Evolutionary conservation across 30 jellyfish, hydroid and myxozoan genomes (phyloP).

Genomic region (Aurelia coerulea): DNA sequence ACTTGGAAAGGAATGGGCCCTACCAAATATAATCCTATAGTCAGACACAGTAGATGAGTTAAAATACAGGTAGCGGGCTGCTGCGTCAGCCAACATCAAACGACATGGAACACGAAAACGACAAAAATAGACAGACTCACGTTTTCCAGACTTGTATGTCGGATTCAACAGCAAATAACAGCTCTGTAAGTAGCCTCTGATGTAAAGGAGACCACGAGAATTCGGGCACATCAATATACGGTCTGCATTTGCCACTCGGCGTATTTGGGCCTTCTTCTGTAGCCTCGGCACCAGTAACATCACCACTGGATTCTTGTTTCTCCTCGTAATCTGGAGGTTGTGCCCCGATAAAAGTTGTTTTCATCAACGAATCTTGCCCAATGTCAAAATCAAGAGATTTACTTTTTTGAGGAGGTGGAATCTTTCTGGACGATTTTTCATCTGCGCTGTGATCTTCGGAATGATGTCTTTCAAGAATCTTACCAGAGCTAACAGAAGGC

Average conservation of each 20-base stretch:
- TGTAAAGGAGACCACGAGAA: slow-evolving; percentile 93
- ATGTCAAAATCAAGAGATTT: slow-evolving; percentile 50
- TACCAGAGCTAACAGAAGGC: background rate
- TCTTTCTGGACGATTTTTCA: background rate
- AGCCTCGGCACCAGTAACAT: background rate
- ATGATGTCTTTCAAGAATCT: slow-evolving; percentile 14
- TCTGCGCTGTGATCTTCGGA: slow-evolving; percentile 38
- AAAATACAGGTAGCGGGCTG: too few relatives aligned
- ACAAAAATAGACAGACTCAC: slow-evolving; percentile 44
- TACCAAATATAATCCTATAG: too few relatives aligned
- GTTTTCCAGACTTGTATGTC: slow-evolving; percentile 99
- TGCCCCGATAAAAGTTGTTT: slow-evolving; percentile 51
- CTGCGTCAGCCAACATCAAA: too few relatives aligned
- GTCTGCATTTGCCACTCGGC: slow-evolving; percentile 72
- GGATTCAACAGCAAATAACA: slow-evolving; percentile 87
- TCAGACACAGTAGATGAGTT: too few relatives aligned
- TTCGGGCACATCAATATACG: slow-evolving; percentile 93
- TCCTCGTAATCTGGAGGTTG: slow-evolving; percentile 22
- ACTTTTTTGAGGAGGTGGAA: slow-evolving; percentile 37
- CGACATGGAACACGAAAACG: too few relatives aligned
- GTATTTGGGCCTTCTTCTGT: slow-evolving; percentile 44
- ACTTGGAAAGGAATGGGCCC: too few relatives aligned
- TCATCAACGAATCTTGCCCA: slow-evolving; percentile 39
- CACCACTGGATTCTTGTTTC: background rate
- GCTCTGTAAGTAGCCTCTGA: slow-evolving; percentile 91